These are phyloP conservation scores for Pteronura brasiliensis DNA, from an alignment of 2,113 vertebrate species.

Conservation along the genomic window DNA sequence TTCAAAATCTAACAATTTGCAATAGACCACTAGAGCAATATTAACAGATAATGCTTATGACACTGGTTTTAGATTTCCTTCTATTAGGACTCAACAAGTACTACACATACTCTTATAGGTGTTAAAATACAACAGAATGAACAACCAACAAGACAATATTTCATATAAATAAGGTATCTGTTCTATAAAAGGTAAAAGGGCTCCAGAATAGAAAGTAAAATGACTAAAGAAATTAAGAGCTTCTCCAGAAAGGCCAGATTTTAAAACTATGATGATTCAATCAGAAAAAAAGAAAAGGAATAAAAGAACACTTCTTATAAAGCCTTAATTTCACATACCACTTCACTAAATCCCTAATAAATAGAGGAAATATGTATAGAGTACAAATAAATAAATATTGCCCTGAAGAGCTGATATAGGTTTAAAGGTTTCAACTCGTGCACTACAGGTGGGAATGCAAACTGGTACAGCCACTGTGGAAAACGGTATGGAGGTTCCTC, in stretches of 20 bases:
- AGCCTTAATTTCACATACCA: background rate
- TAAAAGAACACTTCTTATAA: background rate
- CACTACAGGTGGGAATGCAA: background rate
- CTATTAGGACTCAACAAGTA: background rate
- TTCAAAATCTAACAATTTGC: constrained; percentile 8
- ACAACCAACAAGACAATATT: background rate
- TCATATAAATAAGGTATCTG: background rate
- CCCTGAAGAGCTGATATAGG: background rate
- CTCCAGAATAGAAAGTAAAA: background rate
- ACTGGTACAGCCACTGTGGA: background rate
- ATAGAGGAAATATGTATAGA: background rate
- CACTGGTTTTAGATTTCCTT: background rate
- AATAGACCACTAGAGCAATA: background rate
- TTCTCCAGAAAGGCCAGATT: background rate
- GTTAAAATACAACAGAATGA: background rate
- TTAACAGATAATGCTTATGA: background rate
- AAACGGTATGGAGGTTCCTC: background rate
- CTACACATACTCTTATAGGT: background rate
- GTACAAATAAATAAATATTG: constrained; percentile 35
- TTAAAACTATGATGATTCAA: background rate
- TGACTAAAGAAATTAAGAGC: background rate
- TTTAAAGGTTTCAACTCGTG: background rate
- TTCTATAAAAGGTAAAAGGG: background rate
- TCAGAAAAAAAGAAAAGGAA: background rate
- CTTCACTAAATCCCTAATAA: constrained; percentile 20